A percentile compares a stretch with the other conserved stretches of the same genome.
These are phyloP conservation scores for Cyanoderma ruficeps DNA, from an alignment of 2,113 vertebrate species.

Conservation along the genomic window DNA sequence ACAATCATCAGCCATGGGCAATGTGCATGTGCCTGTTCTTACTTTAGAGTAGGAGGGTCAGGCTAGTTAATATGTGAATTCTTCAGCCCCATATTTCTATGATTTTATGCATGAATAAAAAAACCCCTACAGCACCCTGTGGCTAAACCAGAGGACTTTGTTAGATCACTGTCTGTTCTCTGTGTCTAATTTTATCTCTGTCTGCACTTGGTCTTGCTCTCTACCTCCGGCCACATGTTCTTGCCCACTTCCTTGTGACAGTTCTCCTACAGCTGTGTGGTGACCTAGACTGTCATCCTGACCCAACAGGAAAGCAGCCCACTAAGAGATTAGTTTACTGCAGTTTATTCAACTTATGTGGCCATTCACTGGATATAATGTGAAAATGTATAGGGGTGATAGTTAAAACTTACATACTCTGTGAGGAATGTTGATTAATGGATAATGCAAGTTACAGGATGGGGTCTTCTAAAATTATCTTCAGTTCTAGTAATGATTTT, in stretches of 20 bases:
- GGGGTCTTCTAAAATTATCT: neutral
- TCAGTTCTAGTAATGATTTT: neutral
- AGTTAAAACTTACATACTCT: neutral
- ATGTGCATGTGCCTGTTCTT: neutral
- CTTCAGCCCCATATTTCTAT: neutral
- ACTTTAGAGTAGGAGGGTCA: neutral
- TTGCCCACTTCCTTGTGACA: conserved; percentile 34
- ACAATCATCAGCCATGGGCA: neutral
- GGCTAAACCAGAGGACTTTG: neutral
- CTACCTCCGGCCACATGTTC: conserved; percentile 30
- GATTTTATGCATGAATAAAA: neutral
- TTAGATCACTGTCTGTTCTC: conserved; percentile 9
- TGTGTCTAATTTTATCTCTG: neutral
- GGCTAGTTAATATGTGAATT: neutral
- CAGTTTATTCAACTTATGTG: neutral
- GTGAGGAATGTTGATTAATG: neutral
- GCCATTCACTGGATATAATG: neutral
- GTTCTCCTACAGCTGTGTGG: conserved; percentile 27
- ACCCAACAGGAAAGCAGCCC: conserved; percentile 44
- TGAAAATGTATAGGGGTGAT: neutral
- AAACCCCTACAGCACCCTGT: neutral
- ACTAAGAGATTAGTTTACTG: neutral
- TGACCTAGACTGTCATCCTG: neutral
- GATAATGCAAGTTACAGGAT: neutral
- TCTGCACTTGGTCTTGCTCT: conserved; percentile 9